These are phyloP conservation scores for Hemiscyllium ocellatum DNA, from an alignment of 2,113 vertebrate species.

Conservation along the genomic window DNA sequence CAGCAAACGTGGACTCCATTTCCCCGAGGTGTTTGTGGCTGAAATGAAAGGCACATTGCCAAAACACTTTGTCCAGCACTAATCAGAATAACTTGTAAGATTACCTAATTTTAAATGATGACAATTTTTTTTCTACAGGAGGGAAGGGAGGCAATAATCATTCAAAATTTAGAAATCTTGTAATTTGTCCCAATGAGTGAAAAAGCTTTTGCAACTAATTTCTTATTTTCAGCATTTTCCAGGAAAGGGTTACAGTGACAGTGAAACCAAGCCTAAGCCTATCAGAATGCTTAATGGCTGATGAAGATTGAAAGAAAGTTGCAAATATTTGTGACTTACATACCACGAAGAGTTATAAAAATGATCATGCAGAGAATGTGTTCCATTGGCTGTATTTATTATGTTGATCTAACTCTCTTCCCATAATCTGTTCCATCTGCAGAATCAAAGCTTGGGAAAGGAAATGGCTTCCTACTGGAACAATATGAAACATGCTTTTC, in stretches of 20 bases:
- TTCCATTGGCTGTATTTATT: neutral
- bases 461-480: neutral
- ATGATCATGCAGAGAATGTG: neutral
- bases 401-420: constrained; percentile 11
- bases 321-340: neutral
- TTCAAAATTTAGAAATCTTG: neutral
- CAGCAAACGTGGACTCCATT: neutral
- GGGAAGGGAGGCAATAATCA: neutral
- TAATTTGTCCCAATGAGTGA: neutral
- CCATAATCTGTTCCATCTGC: constrained; percentile 12
- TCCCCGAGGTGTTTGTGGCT: neutral
- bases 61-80: neutral
- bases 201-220: neutral
- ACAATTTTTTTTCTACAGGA: neutral
- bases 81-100: neutral
- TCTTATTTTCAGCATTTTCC: neutral
- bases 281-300: neutral
- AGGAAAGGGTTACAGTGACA: neutral
- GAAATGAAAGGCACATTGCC: neutral
- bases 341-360: neutral
- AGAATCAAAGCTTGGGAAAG: neutral
- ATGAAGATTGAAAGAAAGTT: neutral
- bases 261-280: neutral
- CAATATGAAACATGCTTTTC: neutral
- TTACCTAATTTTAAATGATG: neutral